Percentiles rank a stretch among this genome's conserved stretches.
Conservation (phyloP, 2,113 vertebrate genomes). For the Tyrannus savana region DNA sequence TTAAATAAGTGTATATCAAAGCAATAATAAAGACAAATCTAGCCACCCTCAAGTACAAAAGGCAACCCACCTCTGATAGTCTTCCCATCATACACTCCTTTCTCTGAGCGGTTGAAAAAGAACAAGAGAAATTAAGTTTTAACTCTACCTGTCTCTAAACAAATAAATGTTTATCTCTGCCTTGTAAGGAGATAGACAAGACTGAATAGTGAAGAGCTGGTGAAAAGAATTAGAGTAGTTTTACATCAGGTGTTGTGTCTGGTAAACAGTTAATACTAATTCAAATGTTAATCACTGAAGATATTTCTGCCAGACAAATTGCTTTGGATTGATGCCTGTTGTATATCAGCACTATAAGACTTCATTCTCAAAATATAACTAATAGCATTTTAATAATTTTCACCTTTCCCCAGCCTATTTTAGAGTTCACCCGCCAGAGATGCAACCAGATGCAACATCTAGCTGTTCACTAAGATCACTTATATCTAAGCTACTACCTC, state of each 20-base stretch:
- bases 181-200: constrained; percentile 33
- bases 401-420: not conserved
- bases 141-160: constrained; percentile 45
- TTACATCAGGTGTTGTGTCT: not conserved
- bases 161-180: constrained; percentile 42
- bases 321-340: not conserved
- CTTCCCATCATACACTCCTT: constrained; percentile 60
- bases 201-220: constrained; percentile 21
- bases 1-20: constrained; percentile 22
- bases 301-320: constrained; percentile 26
- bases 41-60: constrained; percentile 61
- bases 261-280: constrained; percentile 26
- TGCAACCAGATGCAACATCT: not conserved
- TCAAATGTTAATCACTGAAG: not conserved
- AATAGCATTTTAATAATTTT: constrained; percentile 11
- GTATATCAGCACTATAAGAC: not conserved
- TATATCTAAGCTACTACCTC: not conserved
- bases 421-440: not conserved
- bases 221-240: constrained; percentile 16
- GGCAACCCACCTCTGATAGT: constrained; percentile 56
- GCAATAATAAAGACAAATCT: constrained; percentile 47
- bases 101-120: constrained; percentile 54
- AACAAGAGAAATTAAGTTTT: constrained; percentile 58
- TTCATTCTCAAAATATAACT: constrained; percentile 19
- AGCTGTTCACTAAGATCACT: not conserved